Percentiles rank a stretch among this genome's conserved stretches.
Conservation (phyloP, 1,140 invertebrate species). For the Drosophila quadrilineata region DNA sequence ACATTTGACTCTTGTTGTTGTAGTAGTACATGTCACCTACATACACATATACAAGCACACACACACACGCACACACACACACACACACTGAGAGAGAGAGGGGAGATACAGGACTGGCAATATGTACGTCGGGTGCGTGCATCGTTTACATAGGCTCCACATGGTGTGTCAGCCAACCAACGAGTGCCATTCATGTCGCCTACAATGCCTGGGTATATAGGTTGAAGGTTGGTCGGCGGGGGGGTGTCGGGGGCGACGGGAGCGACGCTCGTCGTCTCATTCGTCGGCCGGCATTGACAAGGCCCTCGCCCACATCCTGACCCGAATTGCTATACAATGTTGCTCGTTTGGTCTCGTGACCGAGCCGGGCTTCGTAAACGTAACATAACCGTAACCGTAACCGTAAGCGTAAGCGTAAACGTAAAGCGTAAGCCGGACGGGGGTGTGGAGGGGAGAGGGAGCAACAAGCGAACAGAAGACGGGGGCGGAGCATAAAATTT, state of each 20-base stretch:
- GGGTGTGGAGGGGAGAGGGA: background rate
- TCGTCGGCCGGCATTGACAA: constrained; percentile 57
- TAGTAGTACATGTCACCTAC: constrained; percentile 75
- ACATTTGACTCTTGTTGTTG: constrained; percentile 60
- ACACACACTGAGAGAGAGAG: background rate
- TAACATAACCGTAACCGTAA: no score
- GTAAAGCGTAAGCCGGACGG: no score
- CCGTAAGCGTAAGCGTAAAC: no score
- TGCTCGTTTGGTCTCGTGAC: constrained; percentile 64
- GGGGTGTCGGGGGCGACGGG: constrained; percentile 34
- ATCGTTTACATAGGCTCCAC: constrained; percentile 73
- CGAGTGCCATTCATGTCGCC: constrained; percentile 57
- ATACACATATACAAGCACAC: constrained; percentile 43
- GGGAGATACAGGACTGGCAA: no score
- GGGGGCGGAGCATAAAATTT: constrained; percentile 55
- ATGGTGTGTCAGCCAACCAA: constrained; percentile 59
- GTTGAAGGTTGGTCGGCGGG: constrained; percentile 11
- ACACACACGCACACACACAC: constrained; percentile 17
- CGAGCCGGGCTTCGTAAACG: constrained; percentile 55
- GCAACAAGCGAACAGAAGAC: background rate
- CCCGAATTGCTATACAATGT: constrained; percentile 60
- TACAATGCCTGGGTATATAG: constrained; percentile 55
- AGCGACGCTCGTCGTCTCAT: constrained; percentile 63
- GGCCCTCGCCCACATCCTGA: constrained; percentile 32
- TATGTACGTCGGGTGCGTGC: constrained; percentile 46